Evolutionary conservation across 1,140 invertebrate species (phyloP), one percentile per base, ranked within the genome.

Genomic region (Heliconius eleuchia): DNA sequence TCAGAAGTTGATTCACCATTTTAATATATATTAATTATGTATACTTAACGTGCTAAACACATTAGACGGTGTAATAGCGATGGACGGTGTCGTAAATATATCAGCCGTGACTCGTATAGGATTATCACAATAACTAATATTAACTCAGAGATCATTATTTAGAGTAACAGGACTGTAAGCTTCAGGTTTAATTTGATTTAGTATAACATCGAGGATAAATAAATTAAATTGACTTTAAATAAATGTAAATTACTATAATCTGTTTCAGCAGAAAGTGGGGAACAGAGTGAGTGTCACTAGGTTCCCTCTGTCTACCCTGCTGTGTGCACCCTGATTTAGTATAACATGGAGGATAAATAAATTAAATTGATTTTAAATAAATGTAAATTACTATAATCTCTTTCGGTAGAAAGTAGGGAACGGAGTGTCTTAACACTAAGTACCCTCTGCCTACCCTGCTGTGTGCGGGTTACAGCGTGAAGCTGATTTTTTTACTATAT

Each of bases 81-180:
- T 50, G 19, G 55, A 74, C 73, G 18, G 34, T 27, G 73, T 37
- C 73, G 34, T 74, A 57, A 74, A 74, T 55, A 74, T 37, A 66
- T 66, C 60, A 66, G 13, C 60, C 9, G 60, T 27, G 60, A 66
- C 60, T 66, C 60, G 60, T 30, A 30, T 66, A 16, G 60, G 60
- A 66, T 66, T 66, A 66, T 16, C 60, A 66, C n/a, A 66, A 66
- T 66, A 66, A 66, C 60, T 66, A 66, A 30, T 66, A 66, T 66
- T 66, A 66, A 27, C 60, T 27, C 60, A 66, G 27, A 66, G 11
- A 66, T 66, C 60, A 66, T 66, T 66, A 66, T 66, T 66, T 16
- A 66, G 60, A 30, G 23, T 66, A 30, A 66, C 27, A 66, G 60
- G 60, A 66, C 60, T 30, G 23, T 30, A 30, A 66, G 60, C 60